Conservation (phyloP, 2,797 vertebrate species). For the Squalus acanthias region DNA sequence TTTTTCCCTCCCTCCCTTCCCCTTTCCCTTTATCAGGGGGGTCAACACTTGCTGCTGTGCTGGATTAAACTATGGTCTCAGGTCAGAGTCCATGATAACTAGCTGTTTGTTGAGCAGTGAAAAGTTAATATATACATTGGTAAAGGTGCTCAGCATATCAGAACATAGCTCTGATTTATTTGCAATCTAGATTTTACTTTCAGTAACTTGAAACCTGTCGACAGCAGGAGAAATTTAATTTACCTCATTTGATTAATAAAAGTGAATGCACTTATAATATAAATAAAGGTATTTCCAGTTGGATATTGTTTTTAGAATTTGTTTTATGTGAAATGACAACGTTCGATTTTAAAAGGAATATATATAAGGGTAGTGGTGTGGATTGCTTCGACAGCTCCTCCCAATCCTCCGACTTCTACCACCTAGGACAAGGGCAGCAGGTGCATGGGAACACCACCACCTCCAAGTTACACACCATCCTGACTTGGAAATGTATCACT, state of each 20-base stretch:
- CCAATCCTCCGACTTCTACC: too few species aligned
- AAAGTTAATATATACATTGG: not conserved
- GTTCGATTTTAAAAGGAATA: not conserved
- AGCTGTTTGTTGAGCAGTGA: not conserved
- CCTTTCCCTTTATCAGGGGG: not conserved
- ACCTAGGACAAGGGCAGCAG: too few species aligned
- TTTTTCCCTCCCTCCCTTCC: not conserved
- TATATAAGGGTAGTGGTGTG: not conserved
- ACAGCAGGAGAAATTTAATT: not conserved
- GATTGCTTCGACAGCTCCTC: not conserved
- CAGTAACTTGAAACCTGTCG: not conserved
- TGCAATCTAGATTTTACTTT: not conserved
- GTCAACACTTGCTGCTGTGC: not conserved
- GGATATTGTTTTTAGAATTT: not conserved
- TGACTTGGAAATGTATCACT: too few species aligned
- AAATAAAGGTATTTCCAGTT: not conserved
- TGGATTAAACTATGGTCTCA: not conserved
- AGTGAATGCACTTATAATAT: too few species aligned
- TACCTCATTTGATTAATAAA: not conserved
- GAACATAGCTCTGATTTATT: not conserved
- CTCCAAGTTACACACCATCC: too few species aligned
- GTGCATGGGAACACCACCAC: too few species aligned
- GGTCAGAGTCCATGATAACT: not conserved
- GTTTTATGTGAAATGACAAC: not conserved
- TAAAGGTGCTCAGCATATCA: not conserved